Conservation (phyloP, 2,888 invertebrate genomes). For the Epinotia brunnichana region DNA sequence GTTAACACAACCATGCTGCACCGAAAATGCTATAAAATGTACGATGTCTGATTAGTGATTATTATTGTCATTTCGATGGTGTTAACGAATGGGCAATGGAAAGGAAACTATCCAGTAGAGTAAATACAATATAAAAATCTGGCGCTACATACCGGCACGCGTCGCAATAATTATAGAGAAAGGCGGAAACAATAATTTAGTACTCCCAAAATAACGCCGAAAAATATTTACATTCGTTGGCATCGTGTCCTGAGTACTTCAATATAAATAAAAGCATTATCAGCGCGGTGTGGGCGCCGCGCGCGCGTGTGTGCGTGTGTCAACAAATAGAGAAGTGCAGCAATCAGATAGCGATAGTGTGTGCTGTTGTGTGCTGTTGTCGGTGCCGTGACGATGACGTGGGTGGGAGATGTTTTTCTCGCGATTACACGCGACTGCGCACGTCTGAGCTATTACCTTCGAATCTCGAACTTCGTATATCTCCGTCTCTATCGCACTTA, state of each 20-base stretch:
- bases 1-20: no score
- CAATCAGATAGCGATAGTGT: constrained; percentile 26
- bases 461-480: no score
- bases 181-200: constrained; percentile 22
- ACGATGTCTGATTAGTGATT: no score
- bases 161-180: background rate
- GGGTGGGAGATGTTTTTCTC: background rate
- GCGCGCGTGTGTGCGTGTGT: constrained; percentile 3
- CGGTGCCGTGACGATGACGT: no score
- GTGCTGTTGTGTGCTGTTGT: no score
- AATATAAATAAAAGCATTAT: constrained; percentile 36
- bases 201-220: constrained; percentile 29
- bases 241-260: constrained; percentile 21
- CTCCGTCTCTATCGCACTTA: no score
- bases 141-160: background rate
- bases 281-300: background rate
- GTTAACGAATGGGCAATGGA: no score
- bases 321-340: constrained; percentile 27
- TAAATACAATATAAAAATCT: no score
- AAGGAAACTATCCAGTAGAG: no score
- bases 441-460: no score
- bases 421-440: background rate
- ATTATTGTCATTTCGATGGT: no score
- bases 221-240: background rate
- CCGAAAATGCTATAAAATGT: no score